Percentiles rank a stretch among this genome's conserved stretches.
Evolutionary conservation across 2,797 vertebrate species (phyloP).

Genomic region (Streptopelia turtur): DNA sequence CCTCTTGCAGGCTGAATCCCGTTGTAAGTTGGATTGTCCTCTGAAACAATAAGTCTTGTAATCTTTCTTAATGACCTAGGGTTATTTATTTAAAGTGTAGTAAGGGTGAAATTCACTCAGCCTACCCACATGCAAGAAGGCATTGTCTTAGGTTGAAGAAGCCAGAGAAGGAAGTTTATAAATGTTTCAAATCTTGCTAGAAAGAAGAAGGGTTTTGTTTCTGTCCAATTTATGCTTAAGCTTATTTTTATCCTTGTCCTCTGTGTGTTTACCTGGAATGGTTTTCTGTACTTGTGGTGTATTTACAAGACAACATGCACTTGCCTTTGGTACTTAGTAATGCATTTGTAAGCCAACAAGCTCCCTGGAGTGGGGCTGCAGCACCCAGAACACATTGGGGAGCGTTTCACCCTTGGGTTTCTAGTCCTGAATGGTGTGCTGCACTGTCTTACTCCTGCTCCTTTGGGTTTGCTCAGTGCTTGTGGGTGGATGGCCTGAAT

Average conservation of each 20-base stretch:
- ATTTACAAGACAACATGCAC: not conserved
- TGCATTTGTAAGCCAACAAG: not conserved
- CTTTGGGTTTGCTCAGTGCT: not conserved
- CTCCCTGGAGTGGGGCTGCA: accelerated
- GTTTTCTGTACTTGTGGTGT: not conserved
- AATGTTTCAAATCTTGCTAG: not conserved
- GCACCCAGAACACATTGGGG: accelerated
- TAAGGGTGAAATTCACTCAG: not conserved
- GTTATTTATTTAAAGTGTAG: not conserved
- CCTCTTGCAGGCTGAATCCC: not conserved
- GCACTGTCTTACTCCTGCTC: not conserved
- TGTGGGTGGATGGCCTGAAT: not conserved
- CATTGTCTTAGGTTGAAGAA: not conserved
- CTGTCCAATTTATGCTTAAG: not conserved
- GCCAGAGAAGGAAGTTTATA: not conserved
- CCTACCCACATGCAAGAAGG: not conserved
- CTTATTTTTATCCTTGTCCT: not conserved
- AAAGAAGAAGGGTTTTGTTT: not conserved
- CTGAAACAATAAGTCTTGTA: not conserved
- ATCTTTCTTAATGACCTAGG: not conserved
- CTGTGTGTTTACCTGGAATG: not conserved
- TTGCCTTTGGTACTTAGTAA: not conserved
- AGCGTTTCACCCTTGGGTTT: not conserved
- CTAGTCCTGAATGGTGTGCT: accelerated
- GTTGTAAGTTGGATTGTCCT: not conserved